Evolutionary conservation across 2,797 vertebrate genomes (phyloP), one percentile per base, ranked within the genome.

Genomic region (Clamator glandarius): DNA sequence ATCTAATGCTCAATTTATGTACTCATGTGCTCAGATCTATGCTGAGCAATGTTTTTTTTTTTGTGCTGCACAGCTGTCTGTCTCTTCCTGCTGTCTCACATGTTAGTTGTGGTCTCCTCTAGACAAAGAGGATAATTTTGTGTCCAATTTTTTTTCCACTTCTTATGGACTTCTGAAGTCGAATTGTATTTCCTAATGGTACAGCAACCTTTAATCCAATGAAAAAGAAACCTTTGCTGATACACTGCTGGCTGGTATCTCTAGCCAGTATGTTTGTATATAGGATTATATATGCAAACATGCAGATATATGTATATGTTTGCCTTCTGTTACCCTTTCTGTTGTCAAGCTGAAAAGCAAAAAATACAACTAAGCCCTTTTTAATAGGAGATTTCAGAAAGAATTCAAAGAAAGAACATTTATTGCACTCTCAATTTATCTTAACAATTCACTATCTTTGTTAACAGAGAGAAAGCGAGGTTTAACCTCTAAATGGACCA

Each of bases 401-500:
- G 21, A 89, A 68, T 46, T 28, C 41, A 63, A 80, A 44, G 7
- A 59, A 1, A 58, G 67, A 73, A 67, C 29, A 23, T 78, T 73
- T 76, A 57, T 20, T 72, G 36, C 28, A 59, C 19, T 85, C 52
- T 84, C 18, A 11, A 42, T 90, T 87, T 61, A 68, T 87, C 89
- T 93, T 46, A 91, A 15, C 33, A 84, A 6, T 79, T 90, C 20
- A 17, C 48, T 55, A 55, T 44, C 80, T 95, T 87, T 87, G 29
- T 82, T 94, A 90, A 46, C 35, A 88, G 72, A 42, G 21, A 82
- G 52, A 90, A 79, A 66, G 58, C 39, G 64, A 70, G 63, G 13
- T 82, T 91, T 96, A 94, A 92, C 81, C 78, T 94, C 67, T 78
- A 75, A 74, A 80, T 35, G 41, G 70, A 31, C 78, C 42, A 82